Evolutionary conservation across 2,113 vertebrate genomes (phyloP), one percentile per base, ranked within the genome.

Genomic region (Balaenoptera acutorostrata): DNA sequence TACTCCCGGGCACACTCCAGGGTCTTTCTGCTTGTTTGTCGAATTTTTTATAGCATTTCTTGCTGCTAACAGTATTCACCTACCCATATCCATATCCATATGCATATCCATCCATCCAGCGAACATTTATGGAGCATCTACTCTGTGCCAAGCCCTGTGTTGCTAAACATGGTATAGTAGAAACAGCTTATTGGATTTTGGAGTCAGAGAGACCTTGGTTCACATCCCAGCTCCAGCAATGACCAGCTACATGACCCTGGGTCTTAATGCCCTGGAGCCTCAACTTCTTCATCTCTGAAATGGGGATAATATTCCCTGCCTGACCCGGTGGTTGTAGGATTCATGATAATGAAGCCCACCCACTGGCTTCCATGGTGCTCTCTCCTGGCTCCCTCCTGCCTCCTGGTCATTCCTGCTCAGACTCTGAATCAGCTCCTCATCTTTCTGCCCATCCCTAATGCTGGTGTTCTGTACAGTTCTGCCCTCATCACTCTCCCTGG

Each of bases 11-110:
- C 74, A 46, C 57, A 46, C 31, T 49, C 81, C 55, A 55, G 82
- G 81, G 55, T 90, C 89, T 77, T 87, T 96, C 64, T 71, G 80
- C 74, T 77, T 80, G 52, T 71, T 90, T 86, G 92, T 6, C 92
- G n/a, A 87, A 90, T 80, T 80, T 80, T 80, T 80, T 66, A 36
- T 52, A 81, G 69, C 61, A 81, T 85, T 68, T 89, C 29, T 96
- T 77, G 36, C 71, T 88, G 66, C 84, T 88, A 85, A 96, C 6
- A 69, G 66, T 23, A 82, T 81, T 27, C 12, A 71, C 64, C 92
- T 57, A 85, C 2, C 44, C 49, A 9, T 49, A 80, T 41, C 55
- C 33, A 29, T 36, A 68, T 11, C 44, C 46, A 49, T 57, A 55
- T 33, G 63, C 64, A 72, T 59, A n/a, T 11, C 23, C 36, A 29